Conservation (phyloP, 1,140 invertebrate species). For the Drosophila melanica region DNA sequence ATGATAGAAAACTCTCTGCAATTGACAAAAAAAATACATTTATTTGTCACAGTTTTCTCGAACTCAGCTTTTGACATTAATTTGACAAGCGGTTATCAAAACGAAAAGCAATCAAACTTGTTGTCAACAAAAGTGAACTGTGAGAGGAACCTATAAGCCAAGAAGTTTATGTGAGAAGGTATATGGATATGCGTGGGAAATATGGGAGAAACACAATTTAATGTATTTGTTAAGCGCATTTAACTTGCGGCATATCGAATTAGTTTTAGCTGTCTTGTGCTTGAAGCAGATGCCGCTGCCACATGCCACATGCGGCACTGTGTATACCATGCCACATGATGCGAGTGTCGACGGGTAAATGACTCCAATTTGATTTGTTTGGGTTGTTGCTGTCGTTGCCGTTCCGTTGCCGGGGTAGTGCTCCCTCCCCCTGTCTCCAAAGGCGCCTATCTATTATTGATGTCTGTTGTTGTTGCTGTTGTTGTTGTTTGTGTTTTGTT, state of each 20-base stretch:
- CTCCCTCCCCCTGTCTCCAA: neutral
- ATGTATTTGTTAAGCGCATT: slow-evolving; percentile 20
- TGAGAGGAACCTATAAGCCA: neutral
- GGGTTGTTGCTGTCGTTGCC: slow-evolving; percentile 37
- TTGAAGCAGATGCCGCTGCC: slow-evolving; percentile 22
- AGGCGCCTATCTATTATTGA: slow-evolving; percentile 29
- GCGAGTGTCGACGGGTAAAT: slow-evolving; percentile 75
- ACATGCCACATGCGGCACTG: slow-evolving; percentile 2
- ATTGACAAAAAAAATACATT: too few species aligned
- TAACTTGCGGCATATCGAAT: slow-evolving; percentile 10
- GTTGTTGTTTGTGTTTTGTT: slow-evolving; percentile 4
- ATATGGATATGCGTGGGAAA: neutral
- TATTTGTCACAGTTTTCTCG: too few species aligned
- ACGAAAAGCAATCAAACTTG: neutral
- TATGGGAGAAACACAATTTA: slow-evolving; percentile 13
- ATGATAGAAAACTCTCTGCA: too few species aligned
- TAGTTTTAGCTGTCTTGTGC: neutral
- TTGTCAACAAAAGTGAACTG: neutral
- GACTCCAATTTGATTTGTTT: slow-evolving; percentile 81
- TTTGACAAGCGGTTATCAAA: too few species aligned
- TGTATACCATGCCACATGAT: slow-evolving; percentile 13
- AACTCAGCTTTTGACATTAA: too few species aligned
- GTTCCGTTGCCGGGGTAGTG: neutral
- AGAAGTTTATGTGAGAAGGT: neutral
- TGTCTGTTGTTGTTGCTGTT: slow-evolving; percentile 45